phyloP scores from a whole-genome alignment of 2,797 vertebrate genomes.

The Sebastes dallii region DNA sequence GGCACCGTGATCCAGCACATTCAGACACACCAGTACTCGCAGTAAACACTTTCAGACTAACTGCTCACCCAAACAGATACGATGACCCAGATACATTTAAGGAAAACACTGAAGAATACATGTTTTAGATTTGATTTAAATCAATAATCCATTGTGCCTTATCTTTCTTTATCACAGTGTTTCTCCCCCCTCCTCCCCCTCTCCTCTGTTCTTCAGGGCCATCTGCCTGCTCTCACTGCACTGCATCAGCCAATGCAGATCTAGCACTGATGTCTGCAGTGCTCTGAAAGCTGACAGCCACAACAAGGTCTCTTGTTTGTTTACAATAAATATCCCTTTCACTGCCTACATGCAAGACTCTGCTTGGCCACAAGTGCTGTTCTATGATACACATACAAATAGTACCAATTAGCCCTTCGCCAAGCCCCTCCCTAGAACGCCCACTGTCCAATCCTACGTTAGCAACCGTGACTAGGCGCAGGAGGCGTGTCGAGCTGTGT shows the following conservation, averaged over 20 bases:
- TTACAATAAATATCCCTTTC: neutral
- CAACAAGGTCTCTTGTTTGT: conserved; percentile 17
- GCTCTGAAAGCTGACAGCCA: conserved; percentile 7
- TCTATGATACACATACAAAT: neutral
- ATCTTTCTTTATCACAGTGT: neutral
- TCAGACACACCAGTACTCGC: conserved; percentile 18
- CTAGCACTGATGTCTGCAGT: conserved; percentile 25
- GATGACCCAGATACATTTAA: neutral
- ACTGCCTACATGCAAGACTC: neutral
- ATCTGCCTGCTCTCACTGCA: conserved; percentile 14
- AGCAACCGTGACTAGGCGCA: too few species aligned
- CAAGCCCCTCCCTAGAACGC: too few species aligned
- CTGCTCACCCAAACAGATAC: neutral
- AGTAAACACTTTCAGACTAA: neutral
- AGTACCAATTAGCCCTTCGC: neutral
- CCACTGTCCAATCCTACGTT: too few species aligned
- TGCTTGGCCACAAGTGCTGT: neutral
- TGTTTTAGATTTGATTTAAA: neutral
- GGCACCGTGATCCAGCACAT: conserved; percentile 79
- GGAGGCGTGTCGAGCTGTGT: too few species aligned
- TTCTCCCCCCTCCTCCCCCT: neutral
- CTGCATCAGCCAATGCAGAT: conserved; percentile 29
- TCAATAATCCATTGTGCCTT: neutral
- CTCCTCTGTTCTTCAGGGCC: conserved; percentile 21
- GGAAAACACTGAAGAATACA: neutral